Conservation (phyloP, 2,113 vertebrate genomes). For the Bagarius yarrelli region DNA sequence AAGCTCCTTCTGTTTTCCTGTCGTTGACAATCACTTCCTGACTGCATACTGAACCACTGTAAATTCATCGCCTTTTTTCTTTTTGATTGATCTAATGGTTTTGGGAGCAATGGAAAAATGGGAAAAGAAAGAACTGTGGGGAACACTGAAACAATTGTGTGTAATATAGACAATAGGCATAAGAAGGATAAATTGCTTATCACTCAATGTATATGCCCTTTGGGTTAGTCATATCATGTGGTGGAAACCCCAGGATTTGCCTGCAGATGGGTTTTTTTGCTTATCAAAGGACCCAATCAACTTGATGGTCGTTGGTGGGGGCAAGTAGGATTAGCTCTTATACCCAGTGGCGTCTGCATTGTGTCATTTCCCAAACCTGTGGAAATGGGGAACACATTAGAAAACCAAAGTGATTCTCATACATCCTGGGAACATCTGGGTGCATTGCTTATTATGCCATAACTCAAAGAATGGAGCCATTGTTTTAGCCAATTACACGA, state of each 20-base stretch:
- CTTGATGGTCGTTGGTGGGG: slow-evolving; percentile 39
- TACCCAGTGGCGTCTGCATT: slow-evolving; percentile 59
- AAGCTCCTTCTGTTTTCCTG: slow-evolving; percentile 68
- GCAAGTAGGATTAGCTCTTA: slow-evolving; percentile 38
- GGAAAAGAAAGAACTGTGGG: slow-evolving; percentile 12
- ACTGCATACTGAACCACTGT: slow-evolving; percentile 58
- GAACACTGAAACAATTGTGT: slow-evolving; percentile 24
- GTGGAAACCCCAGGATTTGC: slow-evolving; percentile 28
- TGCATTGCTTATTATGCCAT: slow-evolving; percentile 60
- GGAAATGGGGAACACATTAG: slow-evolving; percentile 72
- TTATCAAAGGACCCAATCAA: slow-evolving; percentile 13
- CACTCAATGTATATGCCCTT: background rate
- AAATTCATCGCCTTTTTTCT: slow-evolving; percentile 15
- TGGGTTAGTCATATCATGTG: slow-evolving; percentile 24
- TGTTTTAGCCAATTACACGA: slow-evolving; percentile 67
- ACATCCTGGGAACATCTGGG: slow-evolving; percentile 69
- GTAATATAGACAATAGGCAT: background rate
- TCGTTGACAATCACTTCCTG: slow-evolving; percentile 63
- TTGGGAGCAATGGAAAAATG: background rate
- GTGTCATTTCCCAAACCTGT: slow-evolving; percentile 59
- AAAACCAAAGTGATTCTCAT: slow-evolving; percentile 54
- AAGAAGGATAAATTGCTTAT: slow-evolving; percentile 4
- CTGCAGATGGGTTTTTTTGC: slow-evolving; percentile 10
- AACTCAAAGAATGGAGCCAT: slow-evolving; percentile 70
- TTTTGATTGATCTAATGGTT: slow-evolving; percentile 22